Percentiles rank a stretch among this genome's conserved stretches.
Conservation (phyloP, 2,888 invertebrate genomes). For the Phaedon cochleariae region DNA sequence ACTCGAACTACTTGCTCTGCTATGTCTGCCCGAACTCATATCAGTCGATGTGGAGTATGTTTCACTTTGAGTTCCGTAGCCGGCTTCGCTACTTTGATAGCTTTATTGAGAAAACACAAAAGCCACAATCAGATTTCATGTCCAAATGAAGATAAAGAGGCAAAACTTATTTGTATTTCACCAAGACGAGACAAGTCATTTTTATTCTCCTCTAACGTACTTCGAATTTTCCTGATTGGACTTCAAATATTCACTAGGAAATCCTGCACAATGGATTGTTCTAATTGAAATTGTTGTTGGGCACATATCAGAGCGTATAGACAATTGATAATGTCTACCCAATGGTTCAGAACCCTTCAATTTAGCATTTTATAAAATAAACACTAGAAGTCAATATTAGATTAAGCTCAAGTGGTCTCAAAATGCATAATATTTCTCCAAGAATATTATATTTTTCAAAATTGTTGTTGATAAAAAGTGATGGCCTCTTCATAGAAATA, state of each 20-base stretch:
- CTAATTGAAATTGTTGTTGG: constrained; percentile 48
- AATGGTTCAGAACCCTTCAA: constrained; percentile 61
- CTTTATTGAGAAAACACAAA: constrained; percentile 38
- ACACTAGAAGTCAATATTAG: constrained; percentile 22
- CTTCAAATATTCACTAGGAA: constrained; percentile 70
- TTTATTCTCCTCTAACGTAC: too few relatives aligned
- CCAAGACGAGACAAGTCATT: too few relatives aligned
- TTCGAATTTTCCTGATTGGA: constrained; percentile 89
- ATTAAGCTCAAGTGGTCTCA: constrained; percentile 47
- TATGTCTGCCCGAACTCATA: constrained; percentile 67
- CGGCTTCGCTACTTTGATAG: constrained; percentile 58
- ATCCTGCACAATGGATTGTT: constrained; percentile 67
- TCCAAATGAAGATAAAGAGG: background rate
- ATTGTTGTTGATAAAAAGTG: too few relatives aligned
- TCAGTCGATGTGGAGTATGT: constrained; percentile 60
- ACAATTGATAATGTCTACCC: constrained; percentile 56
- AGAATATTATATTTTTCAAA: too few relatives aligned
- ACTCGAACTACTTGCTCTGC: constrained; percentile 84
- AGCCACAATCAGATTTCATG: background rate
- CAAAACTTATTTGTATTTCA: too few relatives aligned
- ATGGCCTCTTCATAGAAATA: too few relatives aligned
- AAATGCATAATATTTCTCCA: constrained; percentile 54
- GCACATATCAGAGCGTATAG: constrained; percentile 62
- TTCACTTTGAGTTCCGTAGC: constrained; percentile 60
- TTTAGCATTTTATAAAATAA: constrained; percentile 53